phyloP scores from a whole-genome alignment of 2,888 invertebrate species.

The Melitaea athalia region DNA sequence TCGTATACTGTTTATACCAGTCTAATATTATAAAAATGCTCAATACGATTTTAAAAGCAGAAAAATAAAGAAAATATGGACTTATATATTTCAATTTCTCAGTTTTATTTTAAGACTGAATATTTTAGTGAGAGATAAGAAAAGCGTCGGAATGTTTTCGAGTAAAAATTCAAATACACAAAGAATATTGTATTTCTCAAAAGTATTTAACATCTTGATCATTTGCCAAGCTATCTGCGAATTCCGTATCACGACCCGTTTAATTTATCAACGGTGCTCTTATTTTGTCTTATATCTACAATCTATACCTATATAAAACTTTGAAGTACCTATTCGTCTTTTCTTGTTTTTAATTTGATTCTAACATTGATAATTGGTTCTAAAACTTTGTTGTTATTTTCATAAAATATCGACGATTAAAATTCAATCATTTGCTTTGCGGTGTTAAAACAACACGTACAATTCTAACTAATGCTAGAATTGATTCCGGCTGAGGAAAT shows the following conservation, averaged over 20 bases:
- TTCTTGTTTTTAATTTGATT: too few relatives aligned
- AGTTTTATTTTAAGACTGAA: background rate
- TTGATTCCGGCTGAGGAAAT: conserved; percentile 24
- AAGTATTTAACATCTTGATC: conserved; percentile 38
- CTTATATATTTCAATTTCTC: background rate
- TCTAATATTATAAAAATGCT: too few relatives aligned
- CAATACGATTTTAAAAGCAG: background rate
- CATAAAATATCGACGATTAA: too few relatives aligned
- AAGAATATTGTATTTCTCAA: conserved; percentile 37
- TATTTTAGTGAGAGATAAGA: conserved; percentile 16
- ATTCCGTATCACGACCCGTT: conserved; percentile 25
- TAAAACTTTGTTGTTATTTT: too few relatives aligned
- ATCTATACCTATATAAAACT: too few relatives aligned
- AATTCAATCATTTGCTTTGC: background rate
- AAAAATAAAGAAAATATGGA: background rate
- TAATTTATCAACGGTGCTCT: conserved; percentile 24
- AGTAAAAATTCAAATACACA: conserved; percentile 20
- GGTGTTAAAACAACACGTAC: background rate
- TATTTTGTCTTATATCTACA: background rate
- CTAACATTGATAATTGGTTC: too few relatives aligned
- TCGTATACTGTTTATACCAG: too few relatives aligned
- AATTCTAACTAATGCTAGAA: too few relatives aligned
- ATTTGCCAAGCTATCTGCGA: conserved; percentile 25
- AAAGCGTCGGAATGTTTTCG: conserved; percentile 16
- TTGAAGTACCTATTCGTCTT: too few relatives aligned